Evolutionary conservation across 2,113 vertebrate genomes (phyloP), one percentile per base, ranked within the genome.

Genomic region (Scatophagus argus): DNA sequence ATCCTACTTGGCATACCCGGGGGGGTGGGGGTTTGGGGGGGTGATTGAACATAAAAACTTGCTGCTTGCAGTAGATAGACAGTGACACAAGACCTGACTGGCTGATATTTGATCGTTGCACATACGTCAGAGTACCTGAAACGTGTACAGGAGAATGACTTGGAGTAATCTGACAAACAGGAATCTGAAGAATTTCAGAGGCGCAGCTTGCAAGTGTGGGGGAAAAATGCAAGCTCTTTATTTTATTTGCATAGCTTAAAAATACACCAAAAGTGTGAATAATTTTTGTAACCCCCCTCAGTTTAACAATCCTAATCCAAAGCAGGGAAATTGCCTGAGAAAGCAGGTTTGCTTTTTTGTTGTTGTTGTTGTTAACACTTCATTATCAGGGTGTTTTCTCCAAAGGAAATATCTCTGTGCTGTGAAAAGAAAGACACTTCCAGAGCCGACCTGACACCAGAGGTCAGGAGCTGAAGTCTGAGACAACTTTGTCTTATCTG

Each of bases 311-410:
- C 66, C 72, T 21, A 7, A 61, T 72, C 25, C 58, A 29, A 68
- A 67, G 67, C 19, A 19, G 41, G 10, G 62, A 16, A 63, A 67
- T 77, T 82, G 32, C 68, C 52, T 82, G 73, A 73, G 70, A 88
- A 89, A 89, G 72, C 29, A 51, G 54, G 47, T 75, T 77, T 80
- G 31, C 67, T 32, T 29, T 47, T 31, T 31, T 23, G n/a, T n/a
- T n/a, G n/a, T 32, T 25, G 49, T 38, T 38, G 27, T 29, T 34
- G 29, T 43, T 56, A 51, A 75, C 10, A 0, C 49, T 47, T 79
- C 31, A 60, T 79, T 89, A 91, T 91, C 88, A 69, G 85, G 85
- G 84, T 84, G 88, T 88, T 89, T 86, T 88, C 77, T 74, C 21
- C 13, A 70, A 81, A 91, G 90, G 91, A 93, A 93, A 81, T 36